Percentiles rank a stretch among this genome's conserved stretches.
These are phyloP conservation scores for Etheostoma spectabile DNA, from an alignment of 2,113 vertebrate species.

Conservation along the genomic window DNA sequence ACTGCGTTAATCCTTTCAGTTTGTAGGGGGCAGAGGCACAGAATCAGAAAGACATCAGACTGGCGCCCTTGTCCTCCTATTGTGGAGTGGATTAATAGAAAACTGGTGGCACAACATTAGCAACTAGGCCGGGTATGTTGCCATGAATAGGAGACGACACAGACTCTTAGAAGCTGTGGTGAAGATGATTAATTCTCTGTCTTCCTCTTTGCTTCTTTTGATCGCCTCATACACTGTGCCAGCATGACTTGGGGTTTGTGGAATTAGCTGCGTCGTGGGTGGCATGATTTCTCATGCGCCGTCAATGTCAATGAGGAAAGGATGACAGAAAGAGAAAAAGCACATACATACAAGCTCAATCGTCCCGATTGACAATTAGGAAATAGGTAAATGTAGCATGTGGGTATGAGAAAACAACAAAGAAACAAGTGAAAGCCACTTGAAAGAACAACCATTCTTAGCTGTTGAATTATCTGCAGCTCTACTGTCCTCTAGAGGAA, in stretches of 20 bases:
- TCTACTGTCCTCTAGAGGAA: slow-evolving; percentile 70
- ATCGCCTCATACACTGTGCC: slow-evolving; percentile 20
- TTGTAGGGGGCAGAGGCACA: slow-evolving; percentile 16
- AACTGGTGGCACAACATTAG: slow-evolving; percentile 25
- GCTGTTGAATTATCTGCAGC: slow-evolving; percentile 36
- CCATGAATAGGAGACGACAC: slow-evolving; percentile 3
- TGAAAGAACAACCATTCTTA: not conserved
- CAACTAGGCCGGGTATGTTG: not conserved
- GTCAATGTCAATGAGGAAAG: not conserved
- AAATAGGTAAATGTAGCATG: slow-evolving; percentile 8
- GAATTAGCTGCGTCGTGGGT: not conserved
- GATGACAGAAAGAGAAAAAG: not conserved
- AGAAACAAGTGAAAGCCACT: not conserved
- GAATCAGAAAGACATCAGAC: slow-evolving; percentile 43
- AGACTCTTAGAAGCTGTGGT: slow-evolving; percentile 10
- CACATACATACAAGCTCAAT: not conserved
- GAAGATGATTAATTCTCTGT: slow-evolving; percentile 24
- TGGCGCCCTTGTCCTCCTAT: slow-evolving; percentile 31
- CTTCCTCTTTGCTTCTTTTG: not conserved
- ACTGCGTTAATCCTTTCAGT: slow-evolving; percentile 39
- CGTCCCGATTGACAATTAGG: not conserved
- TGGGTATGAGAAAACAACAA: not conserved
- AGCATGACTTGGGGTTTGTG: slow-evolving; percentile 5
- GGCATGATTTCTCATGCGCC: slow-evolving; percentile 8
- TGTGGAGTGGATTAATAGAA: slow-evolving; percentile 48